A percentile compares a stretch with the other conserved stretches of the same genome.
Conservation (phyloP, 2,888 invertebrate species). For the Molorchus minor region DNA sequence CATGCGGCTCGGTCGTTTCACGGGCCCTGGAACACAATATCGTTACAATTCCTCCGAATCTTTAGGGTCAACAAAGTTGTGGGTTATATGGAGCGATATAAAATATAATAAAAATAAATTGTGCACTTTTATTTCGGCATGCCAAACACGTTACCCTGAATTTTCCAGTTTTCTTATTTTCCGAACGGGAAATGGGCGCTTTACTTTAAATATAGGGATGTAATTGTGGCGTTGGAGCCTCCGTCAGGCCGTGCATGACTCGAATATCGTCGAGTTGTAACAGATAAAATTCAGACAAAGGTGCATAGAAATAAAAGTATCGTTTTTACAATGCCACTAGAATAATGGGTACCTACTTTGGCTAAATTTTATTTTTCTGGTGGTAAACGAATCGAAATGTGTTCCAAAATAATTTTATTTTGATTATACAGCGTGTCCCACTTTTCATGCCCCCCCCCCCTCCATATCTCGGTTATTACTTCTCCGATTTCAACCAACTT, state of each 20-base stretch:
- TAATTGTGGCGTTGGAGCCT: neutral
- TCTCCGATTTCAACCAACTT: too few species aligned
- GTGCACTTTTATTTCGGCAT: conserved; percentile 11
- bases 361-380: too few species aligned
- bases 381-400: too few species aligned
- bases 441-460: too few species aligned
- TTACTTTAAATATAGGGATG: neutral
- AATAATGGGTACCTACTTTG: too few species aligned
- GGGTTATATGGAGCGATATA: conserved; percentile 12
- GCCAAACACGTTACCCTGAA: conserved; percentile 5
- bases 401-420: too few species aligned
- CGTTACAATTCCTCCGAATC: neutral
- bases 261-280: neutral
- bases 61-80: neutral
- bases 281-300: too few species aligned
- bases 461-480: too few species aligned
- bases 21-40: conserved; percentile 51
- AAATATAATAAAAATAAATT: conserved; percentile 25
- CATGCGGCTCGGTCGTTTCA: conserved; percentile 53
- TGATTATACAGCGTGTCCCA: too few species aligned
- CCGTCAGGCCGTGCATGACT: neutral
- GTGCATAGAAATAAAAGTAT: too few species aligned
- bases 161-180: conserved; percentile 3
- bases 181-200: neutral
- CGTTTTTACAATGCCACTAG: too few species aligned